Base-by-base conservation (phyloP, 1,140 invertebrate genomes). In the Drosophila lacteicornis region DNA sequence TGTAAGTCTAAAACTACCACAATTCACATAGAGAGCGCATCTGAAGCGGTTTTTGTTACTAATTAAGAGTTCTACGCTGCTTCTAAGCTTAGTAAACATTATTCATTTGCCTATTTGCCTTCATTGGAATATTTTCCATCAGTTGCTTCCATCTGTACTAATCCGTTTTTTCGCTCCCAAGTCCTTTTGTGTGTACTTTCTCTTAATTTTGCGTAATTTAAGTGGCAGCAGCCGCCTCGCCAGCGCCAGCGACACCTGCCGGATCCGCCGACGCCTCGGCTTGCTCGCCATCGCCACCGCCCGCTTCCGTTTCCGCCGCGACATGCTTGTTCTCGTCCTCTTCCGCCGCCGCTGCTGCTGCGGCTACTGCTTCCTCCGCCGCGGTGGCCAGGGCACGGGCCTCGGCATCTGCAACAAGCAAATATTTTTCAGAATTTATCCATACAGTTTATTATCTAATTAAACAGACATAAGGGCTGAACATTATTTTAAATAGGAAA, bases 321-420 rank as follows among this genome's bases (percentile, higher is more conserved):
- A 47, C 30, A 36, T 66, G 45, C 40, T 70, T 76, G 11, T 60
- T 60, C 9, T 68, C 77, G 11, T 38, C 77, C 12, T 53, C 57
- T 15, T 71, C 80, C 27, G 60, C 74, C 15, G 59, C 60, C 9
- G 59, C 47, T 25, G 67, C 22, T 25, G 75, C 79, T 8, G 70
- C 67, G 40, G 75, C 62, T 42, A 83, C 86, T 4, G 80, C 70
- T 57, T 79, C 80, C 22, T 87, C 87, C 46, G 82, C 85, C n/a
- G 85, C 85, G 27, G 85, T 80, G 59, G 75, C 81, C 75, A 90
- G 38, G 13, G 85, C 85, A 4, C 85, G 86, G 13, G 79, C 79
- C 66, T 90, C 86, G 40, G 85, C 85, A 90, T 90, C 85, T 90
- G 79, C 5, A 67, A 36, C 8, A 47, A 27, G 43, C 1, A 13